Evolutionary conservation across 2,797 vertebrate genomes (phyloP).

Genomic region (Gila robusta): DNA sequence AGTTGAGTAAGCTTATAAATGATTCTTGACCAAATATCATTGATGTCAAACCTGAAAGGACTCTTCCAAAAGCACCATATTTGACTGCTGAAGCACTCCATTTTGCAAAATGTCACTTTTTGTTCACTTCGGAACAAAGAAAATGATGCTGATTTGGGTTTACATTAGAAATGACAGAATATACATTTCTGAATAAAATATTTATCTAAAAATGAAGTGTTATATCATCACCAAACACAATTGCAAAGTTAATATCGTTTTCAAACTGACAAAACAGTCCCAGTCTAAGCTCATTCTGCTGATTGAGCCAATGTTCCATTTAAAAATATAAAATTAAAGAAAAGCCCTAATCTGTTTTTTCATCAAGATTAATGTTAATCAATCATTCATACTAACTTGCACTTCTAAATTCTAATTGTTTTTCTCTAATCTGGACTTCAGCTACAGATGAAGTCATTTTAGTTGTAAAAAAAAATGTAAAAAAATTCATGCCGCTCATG

Average conservation of each 20-base stretch:
- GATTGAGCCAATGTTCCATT: background rate
- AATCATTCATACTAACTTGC: background rate
- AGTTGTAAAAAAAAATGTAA: background rate
- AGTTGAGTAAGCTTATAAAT: background rate
- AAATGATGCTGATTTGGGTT: background rate
- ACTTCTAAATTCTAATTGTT: background rate
- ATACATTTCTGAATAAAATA: background rate
- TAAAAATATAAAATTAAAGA: background rate
- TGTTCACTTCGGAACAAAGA: background rate
- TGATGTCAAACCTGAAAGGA: background rate
- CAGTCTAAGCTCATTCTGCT: background rate
- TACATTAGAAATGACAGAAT: background rate
- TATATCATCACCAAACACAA: background rate
- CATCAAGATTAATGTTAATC: background rate
- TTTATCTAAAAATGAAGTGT: background rate
- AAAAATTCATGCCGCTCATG: conserved; percentile 31
- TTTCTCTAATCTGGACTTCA: conserved; percentile 3
- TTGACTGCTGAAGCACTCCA: background rate
- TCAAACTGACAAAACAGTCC: background rate
- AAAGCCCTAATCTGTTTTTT: background rate
- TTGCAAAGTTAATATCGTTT: background rate
- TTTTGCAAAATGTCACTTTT: background rate
- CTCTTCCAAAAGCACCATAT: background rate
- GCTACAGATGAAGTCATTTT: background rate
- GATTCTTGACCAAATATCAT: background rate